Conservation (phyloP, 2,888 invertebrate species). For the Drosophila paramelanica region DNA sequence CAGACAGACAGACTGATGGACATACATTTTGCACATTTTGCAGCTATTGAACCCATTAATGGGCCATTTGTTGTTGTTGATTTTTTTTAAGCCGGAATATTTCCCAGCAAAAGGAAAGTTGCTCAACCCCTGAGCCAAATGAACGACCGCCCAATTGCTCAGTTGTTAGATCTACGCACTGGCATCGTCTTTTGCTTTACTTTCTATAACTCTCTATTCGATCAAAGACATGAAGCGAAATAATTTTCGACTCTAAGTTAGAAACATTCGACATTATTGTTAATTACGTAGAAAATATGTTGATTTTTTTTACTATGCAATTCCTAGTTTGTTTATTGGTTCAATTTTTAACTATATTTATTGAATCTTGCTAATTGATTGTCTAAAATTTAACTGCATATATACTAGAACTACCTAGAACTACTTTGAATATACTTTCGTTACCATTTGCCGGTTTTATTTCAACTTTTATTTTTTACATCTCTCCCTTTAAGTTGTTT, state of each 20-base stretch:
- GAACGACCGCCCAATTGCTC: conserved; percentile 12
- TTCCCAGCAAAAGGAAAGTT: conserved; percentile 58
- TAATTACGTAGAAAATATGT: too few species aligned
- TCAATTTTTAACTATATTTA: too few species aligned
- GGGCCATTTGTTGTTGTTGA: conserved; percentile 30
- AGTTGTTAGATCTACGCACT: not conserved
- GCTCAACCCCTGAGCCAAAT: conserved; percentile 15
- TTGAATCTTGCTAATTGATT: too few species aligned
- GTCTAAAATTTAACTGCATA: too few species aligned
- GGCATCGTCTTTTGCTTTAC: not conserved
- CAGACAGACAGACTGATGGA: not conserved
- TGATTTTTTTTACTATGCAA: too few species aligned
- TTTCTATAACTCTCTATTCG: not conserved
- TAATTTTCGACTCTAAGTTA: too few species aligned
- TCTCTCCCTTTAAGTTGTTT: not conserved
- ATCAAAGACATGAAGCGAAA: not conserved
- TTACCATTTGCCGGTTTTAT: not conserved
- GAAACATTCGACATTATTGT: too few species aligned
- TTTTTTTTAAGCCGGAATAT: conserved; percentile 33
- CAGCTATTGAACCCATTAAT: conserved; percentile 79
- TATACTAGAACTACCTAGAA: too few species aligned
- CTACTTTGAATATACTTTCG: not conserved
- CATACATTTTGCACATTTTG: conserved; percentile 65
- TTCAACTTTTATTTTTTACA: not conserved
- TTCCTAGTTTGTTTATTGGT: too few species aligned